Evolutionary conservation across 2,113 vertebrate genomes (phyloP), one percentile per base, ranked within the genome.

Genomic region (Sarotherodon lohbergeri): DNA sequence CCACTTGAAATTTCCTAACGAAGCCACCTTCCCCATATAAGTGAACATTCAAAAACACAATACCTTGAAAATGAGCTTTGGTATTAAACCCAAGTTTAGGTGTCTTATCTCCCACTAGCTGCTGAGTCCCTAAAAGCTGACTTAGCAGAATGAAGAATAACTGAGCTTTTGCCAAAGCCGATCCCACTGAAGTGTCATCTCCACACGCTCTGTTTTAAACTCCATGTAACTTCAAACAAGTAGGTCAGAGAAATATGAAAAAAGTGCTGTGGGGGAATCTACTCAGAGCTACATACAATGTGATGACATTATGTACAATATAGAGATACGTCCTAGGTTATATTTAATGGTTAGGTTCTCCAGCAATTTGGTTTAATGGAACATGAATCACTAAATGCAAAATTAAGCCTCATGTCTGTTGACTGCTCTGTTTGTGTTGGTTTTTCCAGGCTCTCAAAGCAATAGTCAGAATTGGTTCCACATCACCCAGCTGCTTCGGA

Each of bases 181-280:
- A 96, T 96, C 94, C 88, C 68, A 36, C 83, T 81, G 79, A 86
- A 90, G 83, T 61, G 90, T 86, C 91, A 36, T 88, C 91, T 83
- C 86, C 88, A 57, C 87, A 56, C 9, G 24, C 88, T 88, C 80
- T 7, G 80, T 86, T 83, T 91, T 17, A 63, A 85, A 90, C 87
- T 89, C 80, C 56, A n/a, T 57, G 79, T 79, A 91, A 85, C 92
- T 94, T 84, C 11, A 90, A 94, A 91, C 95, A 96, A 96, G 91
- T 96, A 94, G 96, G 96, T 97, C 95, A 96, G 90, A 88, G 91
- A 52, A 91, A 91, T 93, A 94, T 95, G 90, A 96, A 95, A 94
- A 63, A 34, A 96, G 90, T 93, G 89, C 95, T 93, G 89, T 22
- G 32, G 24, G 29, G 46, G 80, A 90, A 81, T 68, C 78, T n/a